phyloP scores from a whole-genome alignment of 2,113 vertebrate species.

The Colaptes auratus region DNA sequence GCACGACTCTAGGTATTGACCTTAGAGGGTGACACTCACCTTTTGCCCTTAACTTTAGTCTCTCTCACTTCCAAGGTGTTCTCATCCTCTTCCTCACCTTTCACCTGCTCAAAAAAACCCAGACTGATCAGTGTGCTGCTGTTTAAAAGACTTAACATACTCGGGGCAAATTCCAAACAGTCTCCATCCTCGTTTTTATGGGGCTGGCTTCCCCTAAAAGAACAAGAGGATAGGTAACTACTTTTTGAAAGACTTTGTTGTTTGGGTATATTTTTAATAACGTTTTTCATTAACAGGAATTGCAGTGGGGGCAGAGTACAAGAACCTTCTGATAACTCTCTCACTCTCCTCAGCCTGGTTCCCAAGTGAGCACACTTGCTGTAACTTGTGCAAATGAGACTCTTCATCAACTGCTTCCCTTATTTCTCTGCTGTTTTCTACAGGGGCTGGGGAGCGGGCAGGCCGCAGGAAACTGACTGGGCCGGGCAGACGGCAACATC shows the following conservation, averaged over 20 bases:
- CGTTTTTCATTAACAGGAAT: neutral
- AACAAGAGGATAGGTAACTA: neutral
- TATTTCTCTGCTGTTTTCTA: neutral
- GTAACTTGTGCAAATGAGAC: fast-evolving
- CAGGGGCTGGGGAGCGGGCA: fast-evolving
- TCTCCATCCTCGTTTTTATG: fast-evolving
- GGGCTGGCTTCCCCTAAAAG: neutral
- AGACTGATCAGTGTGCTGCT: neutral
- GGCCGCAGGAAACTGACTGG: fast-evolving
- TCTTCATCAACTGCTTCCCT: neutral
- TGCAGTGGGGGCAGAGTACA: neutral
- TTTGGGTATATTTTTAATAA: neutral
- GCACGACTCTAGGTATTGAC: neutral
- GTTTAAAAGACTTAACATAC: neutral
- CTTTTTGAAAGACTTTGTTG: too few species aligned
- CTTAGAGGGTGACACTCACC: constrained; percentile 72
- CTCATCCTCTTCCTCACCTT: constrained; percentile 93
- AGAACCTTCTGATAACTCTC: neutral
- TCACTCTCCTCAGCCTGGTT: neutral
- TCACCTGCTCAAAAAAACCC: constrained; percentile 79
- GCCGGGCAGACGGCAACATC: too few species aligned
- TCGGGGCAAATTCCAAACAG: neutral
- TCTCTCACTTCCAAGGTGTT: constrained; percentile 86
- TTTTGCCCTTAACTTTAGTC: constrained; percentile 85
- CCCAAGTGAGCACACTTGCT: neutral